Evolutionary conservation across 2,113 vertebrate species (phyloP), one percentile per base, ranked within the genome.

Genomic region (Terrapene triunguis): DNA sequence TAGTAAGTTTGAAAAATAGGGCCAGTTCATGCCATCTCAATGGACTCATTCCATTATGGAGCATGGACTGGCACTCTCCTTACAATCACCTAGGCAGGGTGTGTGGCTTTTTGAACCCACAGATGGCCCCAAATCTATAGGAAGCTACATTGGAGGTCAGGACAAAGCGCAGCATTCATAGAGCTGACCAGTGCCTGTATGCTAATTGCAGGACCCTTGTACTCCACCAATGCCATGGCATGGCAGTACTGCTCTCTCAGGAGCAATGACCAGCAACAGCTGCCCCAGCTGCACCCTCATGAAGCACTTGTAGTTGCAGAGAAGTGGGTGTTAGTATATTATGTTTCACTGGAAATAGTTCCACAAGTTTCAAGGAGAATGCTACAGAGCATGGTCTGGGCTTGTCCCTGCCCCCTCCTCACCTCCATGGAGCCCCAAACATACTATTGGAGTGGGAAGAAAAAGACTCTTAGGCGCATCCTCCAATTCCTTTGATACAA

Each of bases 61-160:
- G 24, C 0, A 0, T 0, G 2, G 21, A 27, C 29, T 24, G 42
- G 24, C 0, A 0, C 55, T 25, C 62, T 79, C 91, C 57, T 86
- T 16, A 17, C 62, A 2, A 32, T 27, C 32, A 10, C 5, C 38
- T 24, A 25, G 6, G 62, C 72, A 74, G 74, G 1, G 6, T 57
- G n/a, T 85, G 29, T 48, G 90, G 29, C 54, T 50, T 19, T 47
- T 55, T 42, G 62, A 29, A 42, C 5, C 42, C 35, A 57, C 8
- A 1, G 1, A 19, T 48, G 47, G 92, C 35, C 51, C 0, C 0
- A 82, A 84, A 44, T 5, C 48, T 82, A 5, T 12, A 25, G 55
- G 62, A 55, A 88, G 88, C 76, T 13, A 10, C 21, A 29, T 29
- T 0, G 0, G 80, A 54, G 32, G 54, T 54, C 19, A 17, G 29